phyloP scores from a whole-genome alignment of 2,888 invertebrate species.

The Stramonita haemastoma region DNA sequence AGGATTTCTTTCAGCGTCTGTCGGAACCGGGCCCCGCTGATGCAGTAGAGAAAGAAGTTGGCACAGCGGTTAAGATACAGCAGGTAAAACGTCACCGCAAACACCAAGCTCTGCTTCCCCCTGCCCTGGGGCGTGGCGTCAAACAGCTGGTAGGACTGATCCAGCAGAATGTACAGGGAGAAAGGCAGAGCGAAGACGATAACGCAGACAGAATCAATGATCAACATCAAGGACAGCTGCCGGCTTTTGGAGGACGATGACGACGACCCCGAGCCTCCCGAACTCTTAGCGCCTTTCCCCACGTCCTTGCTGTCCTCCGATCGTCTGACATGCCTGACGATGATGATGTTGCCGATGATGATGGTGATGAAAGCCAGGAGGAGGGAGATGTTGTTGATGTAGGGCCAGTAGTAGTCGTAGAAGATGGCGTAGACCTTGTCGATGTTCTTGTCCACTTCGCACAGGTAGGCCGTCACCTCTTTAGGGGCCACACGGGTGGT shows the following conservation, averaged over 20 bases:
- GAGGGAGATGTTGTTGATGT: constrained; percentile 60
- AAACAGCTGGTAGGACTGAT: constrained; percentile 43
- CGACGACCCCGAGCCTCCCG: constrained; percentile 29
- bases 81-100: constrained; percentile 60
- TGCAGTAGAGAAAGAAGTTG: constrained; percentile 66
- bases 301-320: constrained; percentile 46
- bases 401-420: constrained; percentile 56
- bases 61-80: constrained; percentile 66
- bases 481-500: constrained; percentile 48
- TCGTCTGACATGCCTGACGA: constrained; percentile 53
- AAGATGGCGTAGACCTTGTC: constrained; percentile 43
- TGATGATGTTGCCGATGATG: constrained; percentile 61
- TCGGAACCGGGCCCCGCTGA: constrained; percentile 64
- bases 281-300: constrained; percentile 18
- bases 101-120: constrained; percentile 52
- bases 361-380: constrained; percentile 58
- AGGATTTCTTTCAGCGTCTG: constrained; percentile 52
- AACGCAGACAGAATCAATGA: constrained; percentile 62
- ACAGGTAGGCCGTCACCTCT: constrained; percentile 54
- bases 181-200: constrained; percentile 65
- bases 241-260: constrained; percentile 48
- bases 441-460: constrained; percentile 51
- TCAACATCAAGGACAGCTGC: constrained; percentile 63
- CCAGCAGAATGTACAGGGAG: constrained; percentile 54
- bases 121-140: constrained; percentile 42